These are phyloP conservation scores for Apostichopus leukothele DNA, from an alignment of 53 echinoderm and acorn worm genomes.

Conservation along the genomic window DNA sequence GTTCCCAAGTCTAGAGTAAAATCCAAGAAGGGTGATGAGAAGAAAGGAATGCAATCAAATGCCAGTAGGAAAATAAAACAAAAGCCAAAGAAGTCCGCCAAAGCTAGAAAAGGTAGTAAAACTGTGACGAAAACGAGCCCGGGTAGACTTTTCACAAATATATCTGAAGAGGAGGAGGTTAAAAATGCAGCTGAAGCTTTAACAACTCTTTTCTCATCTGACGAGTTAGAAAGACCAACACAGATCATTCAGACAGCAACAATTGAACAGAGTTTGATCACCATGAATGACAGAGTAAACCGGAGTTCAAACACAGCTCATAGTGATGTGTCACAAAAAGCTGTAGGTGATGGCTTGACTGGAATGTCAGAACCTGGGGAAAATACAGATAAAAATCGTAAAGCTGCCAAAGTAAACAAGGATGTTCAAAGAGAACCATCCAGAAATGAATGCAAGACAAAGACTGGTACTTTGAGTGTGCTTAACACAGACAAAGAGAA, in stretches of 20 bases:
- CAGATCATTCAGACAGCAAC: not conserved
- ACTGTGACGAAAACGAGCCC: not conserved
- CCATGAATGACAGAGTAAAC: too few species aligned
- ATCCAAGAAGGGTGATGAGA: not conserved
- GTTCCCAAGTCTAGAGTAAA: not conserved
- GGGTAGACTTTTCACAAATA: not conserved
- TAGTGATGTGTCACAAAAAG: not conserved
- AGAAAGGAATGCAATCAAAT: not conserved
- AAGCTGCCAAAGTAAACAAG: not conserved
- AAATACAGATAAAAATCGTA: not conserved
- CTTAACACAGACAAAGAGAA: not conserved
- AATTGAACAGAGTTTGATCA: too few species aligned
- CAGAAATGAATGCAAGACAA: not conserved
- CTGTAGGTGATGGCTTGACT: not conserved
- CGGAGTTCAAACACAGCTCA: too few species aligned
- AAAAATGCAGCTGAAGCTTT: slow-evolving; percentile 19
- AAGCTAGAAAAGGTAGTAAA: not conserved
- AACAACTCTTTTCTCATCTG: slow-evolving; percentile 28
- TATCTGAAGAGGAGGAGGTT: slow-evolving; percentile 21
- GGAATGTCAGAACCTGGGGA: not conserved
- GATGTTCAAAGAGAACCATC: not conserved
- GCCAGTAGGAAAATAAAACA: not conserved
- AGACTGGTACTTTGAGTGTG: not conserved
- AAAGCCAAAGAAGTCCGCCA: not conserved
- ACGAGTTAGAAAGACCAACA: not conserved